Conservation (phyloP, 1,140 invertebrate genomes). For the Drosophila burlai region DNA sequence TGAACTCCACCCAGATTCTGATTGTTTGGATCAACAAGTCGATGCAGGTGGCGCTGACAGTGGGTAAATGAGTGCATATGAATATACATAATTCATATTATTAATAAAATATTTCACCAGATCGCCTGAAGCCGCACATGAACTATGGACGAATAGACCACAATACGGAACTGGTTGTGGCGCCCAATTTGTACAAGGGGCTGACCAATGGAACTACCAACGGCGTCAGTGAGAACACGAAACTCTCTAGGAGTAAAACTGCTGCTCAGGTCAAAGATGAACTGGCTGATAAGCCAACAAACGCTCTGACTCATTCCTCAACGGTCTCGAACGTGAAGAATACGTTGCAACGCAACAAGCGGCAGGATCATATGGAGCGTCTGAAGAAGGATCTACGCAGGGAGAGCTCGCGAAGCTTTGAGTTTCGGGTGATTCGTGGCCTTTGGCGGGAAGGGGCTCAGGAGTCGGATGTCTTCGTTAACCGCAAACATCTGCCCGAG, state of each 20-base stretch:
- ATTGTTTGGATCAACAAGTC: conserved; percentile 86
- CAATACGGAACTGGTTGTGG: conserved; percentile 78
- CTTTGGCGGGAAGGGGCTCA: conserved; percentile 74
- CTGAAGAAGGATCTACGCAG: conserved; percentile 73
- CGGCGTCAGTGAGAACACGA: conserved; percentile 17
- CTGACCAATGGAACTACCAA: conserved; percentile 62
- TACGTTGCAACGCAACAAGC: conserved; percentile 65
- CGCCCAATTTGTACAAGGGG: conserved; percentile 75
- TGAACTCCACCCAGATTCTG: conserved; percentile 85
- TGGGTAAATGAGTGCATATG: conserved; percentile 81
- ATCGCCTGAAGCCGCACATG: conserved; percentile 75
- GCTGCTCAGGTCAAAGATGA: conserved; percentile 61
- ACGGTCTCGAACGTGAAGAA: conserved; percentile 67
- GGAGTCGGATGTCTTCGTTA: conserved; percentile 82
- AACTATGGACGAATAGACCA: conserved; percentile 80
- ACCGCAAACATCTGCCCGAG: conserved; percentile 69
- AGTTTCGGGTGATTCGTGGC: conserved; percentile 77
- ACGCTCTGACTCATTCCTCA: conserved; percentile 57
- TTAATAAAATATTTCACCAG: conserved; percentile 31
- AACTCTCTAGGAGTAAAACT: conserved; percentile 69
- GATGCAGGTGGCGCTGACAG: conserved; percentile 85
- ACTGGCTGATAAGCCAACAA: conserved; percentile 11
- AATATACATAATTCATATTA: background rate
- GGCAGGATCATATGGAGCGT: conserved; percentile 75
- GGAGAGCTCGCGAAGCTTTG: conserved; percentile 68